Conservation (phyloP, 2,113 vertebrate genomes). For the Bubo blakistoni region DNA sequence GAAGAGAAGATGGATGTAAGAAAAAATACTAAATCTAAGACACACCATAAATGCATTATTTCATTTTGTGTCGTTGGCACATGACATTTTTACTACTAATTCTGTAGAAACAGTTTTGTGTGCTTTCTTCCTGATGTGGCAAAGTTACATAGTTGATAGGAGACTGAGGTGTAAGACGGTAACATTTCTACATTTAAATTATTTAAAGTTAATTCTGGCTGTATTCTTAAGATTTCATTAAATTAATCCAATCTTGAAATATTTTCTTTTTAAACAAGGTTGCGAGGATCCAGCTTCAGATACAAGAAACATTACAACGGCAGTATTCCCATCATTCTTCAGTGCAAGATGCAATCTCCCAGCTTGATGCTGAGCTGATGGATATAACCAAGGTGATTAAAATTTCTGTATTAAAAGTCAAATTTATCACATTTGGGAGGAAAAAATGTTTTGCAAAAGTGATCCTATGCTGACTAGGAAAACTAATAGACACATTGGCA, state of each 20-base stretch:
- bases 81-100: background rate
- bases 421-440: background rate
- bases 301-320: conserved; percentile 88
- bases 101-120: background rate
- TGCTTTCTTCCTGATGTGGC: background rate
- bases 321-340: conserved; percentile 90
- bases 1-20: conserved; percentile 98
- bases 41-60: background rate
- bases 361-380: conserved; percentile 93
- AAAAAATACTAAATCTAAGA: background rate
- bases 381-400: conserved; percentile 90
- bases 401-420: background rate
- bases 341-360: conserved; percentile 88
- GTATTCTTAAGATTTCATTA: background rate
- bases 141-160: background rate
- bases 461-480: background rate
- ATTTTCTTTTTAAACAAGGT: conserved; percentile 75
- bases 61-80: background rate
- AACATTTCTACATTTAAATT: background rate
- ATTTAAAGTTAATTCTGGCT: background rate
- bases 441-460: background rate
- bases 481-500: background rate
- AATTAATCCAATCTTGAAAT: background rate
- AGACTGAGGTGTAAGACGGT: background rate
- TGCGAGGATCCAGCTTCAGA: conserved; percentile 94